Evolutionary conservation across 2,888 invertebrate genomes (phyloP).

Genomic region (Axea sp.): DNA sequence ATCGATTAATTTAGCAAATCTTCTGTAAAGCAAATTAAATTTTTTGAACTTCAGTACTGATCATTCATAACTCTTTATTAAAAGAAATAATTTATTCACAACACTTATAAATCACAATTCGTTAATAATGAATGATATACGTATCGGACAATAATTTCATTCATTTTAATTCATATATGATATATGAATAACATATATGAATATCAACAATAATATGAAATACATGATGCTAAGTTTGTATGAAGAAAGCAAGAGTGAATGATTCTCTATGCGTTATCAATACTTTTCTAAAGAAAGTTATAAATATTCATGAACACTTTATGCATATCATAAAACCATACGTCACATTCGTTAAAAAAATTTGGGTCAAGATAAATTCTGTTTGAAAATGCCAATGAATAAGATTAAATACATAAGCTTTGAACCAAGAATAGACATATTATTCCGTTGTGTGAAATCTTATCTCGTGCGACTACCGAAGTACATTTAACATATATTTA

Average conservation of each 20-base stretch:
- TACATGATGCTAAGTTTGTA: background rate
- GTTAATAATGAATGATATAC: too few relatives aligned
- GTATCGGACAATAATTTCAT: too few relatives aligned
- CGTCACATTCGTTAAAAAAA: constrained; percentile 24
- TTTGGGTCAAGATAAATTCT: constrained; percentile 31
- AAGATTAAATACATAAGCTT: constrained; percentile 20
- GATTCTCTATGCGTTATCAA: constrained; percentile 1
- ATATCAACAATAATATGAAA: too few relatives aligned
- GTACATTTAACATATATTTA: constrained; percentile 58
- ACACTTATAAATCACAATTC: too few relatives aligned
- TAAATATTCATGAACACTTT: constrained; percentile 6
- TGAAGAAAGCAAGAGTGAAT: constrained; percentile 2
- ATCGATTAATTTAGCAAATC: too few relatives aligned
- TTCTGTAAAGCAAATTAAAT: too few relatives aligned
- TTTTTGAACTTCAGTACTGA: too few relatives aligned
- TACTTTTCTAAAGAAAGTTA: constrained; percentile 9
- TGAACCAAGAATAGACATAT: constrained; percentile 21
- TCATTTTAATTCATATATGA: too few relatives aligned
- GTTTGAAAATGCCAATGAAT: constrained; percentile 21
- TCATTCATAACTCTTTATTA: too few relatives aligned
- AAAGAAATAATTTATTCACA: too few relatives aligned
- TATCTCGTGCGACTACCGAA: constrained; percentile 31
- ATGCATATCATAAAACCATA: constrained; percentile 11
- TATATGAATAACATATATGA: too few relatives aligned
- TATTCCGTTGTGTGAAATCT: constrained; percentile 17